Evolutionary conservation across 2,888 invertebrate species (phyloP).

Genomic region (Brenthis ino): DNA sequence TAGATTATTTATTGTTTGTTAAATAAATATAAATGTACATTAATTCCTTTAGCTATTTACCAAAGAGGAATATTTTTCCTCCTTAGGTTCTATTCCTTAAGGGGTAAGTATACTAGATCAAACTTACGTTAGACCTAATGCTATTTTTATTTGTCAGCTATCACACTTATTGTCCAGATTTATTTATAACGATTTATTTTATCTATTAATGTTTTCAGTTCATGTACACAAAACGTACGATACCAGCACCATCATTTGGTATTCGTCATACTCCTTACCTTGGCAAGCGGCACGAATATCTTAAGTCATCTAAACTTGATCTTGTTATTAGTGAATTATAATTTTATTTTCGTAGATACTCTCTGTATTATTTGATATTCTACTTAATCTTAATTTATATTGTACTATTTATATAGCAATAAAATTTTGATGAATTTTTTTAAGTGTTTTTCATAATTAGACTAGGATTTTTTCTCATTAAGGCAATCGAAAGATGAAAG

Average conservation of each 20-base stretch:
- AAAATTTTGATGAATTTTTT: neutral
- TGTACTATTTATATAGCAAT: neutral
- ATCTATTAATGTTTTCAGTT: slow-evolving; percentile 50
- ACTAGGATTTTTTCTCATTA: neutral
- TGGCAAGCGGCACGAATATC: slow-evolving; percentile 52
- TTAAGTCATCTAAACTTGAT: slow-evolving; percentile 56
- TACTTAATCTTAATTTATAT: no score
- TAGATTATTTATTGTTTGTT: neutral
- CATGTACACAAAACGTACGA: slow-evolving; percentile 51
- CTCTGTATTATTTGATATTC: no score
- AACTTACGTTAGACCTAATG: no score
- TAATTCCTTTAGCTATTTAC: no score
- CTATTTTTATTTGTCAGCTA: no score
- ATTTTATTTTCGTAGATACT: slow-evolving; percentile 12
- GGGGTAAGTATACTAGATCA: no score
- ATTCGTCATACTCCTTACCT: slow-evolving; percentile 61
- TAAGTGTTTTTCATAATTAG: neutral
- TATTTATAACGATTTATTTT: neutral
- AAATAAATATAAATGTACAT: no score
- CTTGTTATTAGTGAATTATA: slow-evolving; percentile 39
- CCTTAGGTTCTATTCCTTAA: no score
- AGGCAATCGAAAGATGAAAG: no score
- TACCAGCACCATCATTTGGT: slow-evolving; percentile 65
- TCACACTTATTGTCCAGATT: neutral
- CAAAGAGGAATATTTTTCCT: no score